These are phyloP conservation scores for Boloria selene DNA, from an alignment of 2,888 invertebrate species.

Conservation along the genomic window DNA sequence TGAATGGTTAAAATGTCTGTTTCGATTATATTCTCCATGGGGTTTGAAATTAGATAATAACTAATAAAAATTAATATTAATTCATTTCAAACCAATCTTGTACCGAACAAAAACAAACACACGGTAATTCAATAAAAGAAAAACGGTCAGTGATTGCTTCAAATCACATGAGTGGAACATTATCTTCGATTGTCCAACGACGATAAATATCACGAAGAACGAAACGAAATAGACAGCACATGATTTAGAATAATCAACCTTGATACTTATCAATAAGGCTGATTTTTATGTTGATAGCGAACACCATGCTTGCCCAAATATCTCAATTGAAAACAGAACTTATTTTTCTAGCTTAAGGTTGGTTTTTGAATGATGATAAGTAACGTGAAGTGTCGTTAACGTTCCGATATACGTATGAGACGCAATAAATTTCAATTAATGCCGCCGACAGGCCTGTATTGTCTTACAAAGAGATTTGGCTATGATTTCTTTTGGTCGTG, in stretches of 20 bases:
- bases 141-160: slow-evolving; percentile 71
- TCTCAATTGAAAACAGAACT: slow-evolving; percentile 19
- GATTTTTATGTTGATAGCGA: slow-evolving; percentile 4
- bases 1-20: too few species aligned
- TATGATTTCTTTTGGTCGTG: slow-evolving; percentile 51
- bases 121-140: slow-evolving; percentile 73
- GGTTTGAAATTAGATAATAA: neutral
- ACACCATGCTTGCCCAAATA: slow-evolving; percentile 18
- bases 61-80: slow-evolving; percentile 8
- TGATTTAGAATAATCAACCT: slow-evolving; percentile 6
- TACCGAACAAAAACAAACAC: slow-evolving; percentile 41
- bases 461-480: slow-evolving; percentile 71
- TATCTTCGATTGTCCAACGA: slow-evolving; percentile 76
- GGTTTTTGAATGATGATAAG: slow-evolving; percentile 17
- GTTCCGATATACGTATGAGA: slow-evolving; percentile 62
- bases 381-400: slow-evolving; percentile 55
- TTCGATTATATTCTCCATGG: too few species aligned
- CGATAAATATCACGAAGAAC: slow-evolving; percentile 63
- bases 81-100: slow-evolving; percentile 9
- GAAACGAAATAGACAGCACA: slow-evolving; percentile 36
- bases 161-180: slow-evolving; percentile 76
- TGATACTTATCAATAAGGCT: neutral
- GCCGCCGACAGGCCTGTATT: slow-evolving; percentile 69
- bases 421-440: slow-evolving; percentile 81
- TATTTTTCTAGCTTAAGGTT: slow-evolving; percentile 20